phyloP scores from a whole-genome alignment of 1,140 invertebrate species.

The Drosophila kikkawai region DNA sequence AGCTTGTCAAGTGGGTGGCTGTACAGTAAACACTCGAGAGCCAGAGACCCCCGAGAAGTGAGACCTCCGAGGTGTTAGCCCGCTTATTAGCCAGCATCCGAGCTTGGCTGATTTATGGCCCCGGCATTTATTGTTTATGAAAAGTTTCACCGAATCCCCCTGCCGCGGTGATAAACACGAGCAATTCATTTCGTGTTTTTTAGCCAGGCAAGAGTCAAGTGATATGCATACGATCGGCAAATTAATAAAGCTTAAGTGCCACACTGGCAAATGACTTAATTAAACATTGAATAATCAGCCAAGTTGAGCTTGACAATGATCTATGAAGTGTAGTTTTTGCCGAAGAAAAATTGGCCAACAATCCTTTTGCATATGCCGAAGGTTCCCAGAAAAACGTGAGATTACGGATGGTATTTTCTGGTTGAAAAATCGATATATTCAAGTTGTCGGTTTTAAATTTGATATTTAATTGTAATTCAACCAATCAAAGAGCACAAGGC shows the following conservation, averaged over 20 bases:
- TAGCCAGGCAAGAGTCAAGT: slow-evolving; percentile 41
- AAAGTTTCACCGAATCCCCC: slow-evolving; percentile 55
- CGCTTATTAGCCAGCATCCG: slow-evolving; percentile 68
- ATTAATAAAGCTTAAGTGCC: slow-evolving; percentile 73
- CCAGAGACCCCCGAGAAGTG: slow-evolving; percentile 46
- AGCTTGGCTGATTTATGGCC: slow-evolving; percentile 51
- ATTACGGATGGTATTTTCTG: not conserved
- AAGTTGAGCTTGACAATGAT: slow-evolving; percentile 41
- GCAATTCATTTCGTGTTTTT: slow-evolving; percentile 65
- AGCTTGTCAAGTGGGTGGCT: slow-evolving; percentile 73
- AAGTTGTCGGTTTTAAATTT: slow-evolving; percentile 13
- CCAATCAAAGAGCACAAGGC: slow-evolving; percentile 3
- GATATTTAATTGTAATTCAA: slow-evolving; percentile 16
- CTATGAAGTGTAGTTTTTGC: slow-evolving; percentile 29
- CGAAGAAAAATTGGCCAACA: not conserved
- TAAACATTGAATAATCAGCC: slow-evolving; percentile 66
- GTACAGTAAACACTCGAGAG: slow-evolving; percentile 73
- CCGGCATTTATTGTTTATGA: slow-evolving; percentile 60
- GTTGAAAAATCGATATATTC: slow-evolving; percentile 3
- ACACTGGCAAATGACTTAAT: slow-evolving; percentile 63
- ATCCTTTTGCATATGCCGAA: not conserved
- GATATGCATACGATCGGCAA: slow-evolving; percentile 67
- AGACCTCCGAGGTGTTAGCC: slow-evolving; percentile 77
- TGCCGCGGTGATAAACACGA: slow-evolving; percentile 60
- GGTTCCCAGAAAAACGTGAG: not conserved